These are phyloP conservation scores for Grapholita molesta DNA, from an alignment of 1,140 invertebrate species.

Conservation along the genomic window DNA sequence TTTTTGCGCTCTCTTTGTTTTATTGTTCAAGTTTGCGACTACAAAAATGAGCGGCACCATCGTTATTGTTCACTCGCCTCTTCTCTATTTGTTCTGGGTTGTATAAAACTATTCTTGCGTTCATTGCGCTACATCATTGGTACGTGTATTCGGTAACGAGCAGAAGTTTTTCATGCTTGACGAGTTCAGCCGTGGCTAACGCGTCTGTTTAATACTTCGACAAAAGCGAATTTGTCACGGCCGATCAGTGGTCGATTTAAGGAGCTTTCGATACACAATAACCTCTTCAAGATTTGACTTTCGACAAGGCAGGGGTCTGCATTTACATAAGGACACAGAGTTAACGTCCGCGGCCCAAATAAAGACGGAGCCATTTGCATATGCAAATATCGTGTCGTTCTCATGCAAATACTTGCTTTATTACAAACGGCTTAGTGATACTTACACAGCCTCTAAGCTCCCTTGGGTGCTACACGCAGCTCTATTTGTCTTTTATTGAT, in stretches of 20 bases:
- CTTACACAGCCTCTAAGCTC: conserved; percentile 55
- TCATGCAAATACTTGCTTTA: conserved; percentile 72
- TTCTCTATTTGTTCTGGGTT: conserved; percentile 42
- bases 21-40: conserved; percentile 54
- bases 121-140: conserved; percentile 35
- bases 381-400: conserved; percentile 70
- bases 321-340: conserved; percentile 66
- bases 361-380: conserved; percentile 74
- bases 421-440: conserved; percentile 72
- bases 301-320: conserved; percentile 32
- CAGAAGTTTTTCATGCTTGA: conserved; percentile 31
- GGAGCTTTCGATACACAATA: conserved; percentile 34
- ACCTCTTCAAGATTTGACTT: conserved; percentile 37
- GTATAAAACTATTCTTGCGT: conserved; percentile 29
- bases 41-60: conserved; percentile 51
- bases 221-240: conserved; percentile 33
- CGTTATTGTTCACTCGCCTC: conserved; percentile 56
- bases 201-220: conserved; percentile 25
- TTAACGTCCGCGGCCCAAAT: conserved; percentile 66
- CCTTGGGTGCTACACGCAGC: conserved; percentile 35
- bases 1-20: conserved; percentile 65
- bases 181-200: conserved; percentile 29
- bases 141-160: conserved; percentile 40
- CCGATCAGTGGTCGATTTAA: conserved; percentile 32
- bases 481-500: conserved; percentile 36